Conservation (phyloP, 1,140 invertebrate genomes). For the Sycophila sp. region DNA sequence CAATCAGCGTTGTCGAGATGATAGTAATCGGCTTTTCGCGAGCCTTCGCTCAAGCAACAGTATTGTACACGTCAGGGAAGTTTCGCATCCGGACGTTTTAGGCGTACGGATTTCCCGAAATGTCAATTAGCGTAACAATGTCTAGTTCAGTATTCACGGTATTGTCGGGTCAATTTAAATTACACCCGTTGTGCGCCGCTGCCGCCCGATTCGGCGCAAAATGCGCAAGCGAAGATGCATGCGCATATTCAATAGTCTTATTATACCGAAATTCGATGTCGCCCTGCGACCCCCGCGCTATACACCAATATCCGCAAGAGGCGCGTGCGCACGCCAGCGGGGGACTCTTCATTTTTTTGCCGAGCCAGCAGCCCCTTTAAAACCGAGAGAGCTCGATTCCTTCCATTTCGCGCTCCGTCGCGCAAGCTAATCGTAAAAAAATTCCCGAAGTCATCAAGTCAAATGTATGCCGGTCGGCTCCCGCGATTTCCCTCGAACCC, state of each 20-base stretch:
- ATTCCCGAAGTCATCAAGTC: not conserved
- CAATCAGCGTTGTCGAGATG: too few species aligned
- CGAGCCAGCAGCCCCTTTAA: not conserved
- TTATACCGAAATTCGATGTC: too few species aligned
- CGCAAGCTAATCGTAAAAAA: not conserved
- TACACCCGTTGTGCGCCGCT: too few species aligned
- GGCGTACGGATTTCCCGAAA: constrained; percentile 24
- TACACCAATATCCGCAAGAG: too few species aligned
- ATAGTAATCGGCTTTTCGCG: too few species aligned
- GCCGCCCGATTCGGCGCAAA: too few species aligned
- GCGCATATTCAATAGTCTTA: too few species aligned
- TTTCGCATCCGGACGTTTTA: not conserved
- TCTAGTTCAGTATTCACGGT: not conserved
- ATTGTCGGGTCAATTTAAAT: constrained; percentile 14
- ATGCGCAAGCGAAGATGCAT: not conserved
- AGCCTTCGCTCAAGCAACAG: not conserved
- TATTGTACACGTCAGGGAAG: not conserved
- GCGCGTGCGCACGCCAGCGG: too few species aligned
- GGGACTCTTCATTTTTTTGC: too few species aligned
- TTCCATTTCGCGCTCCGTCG: not conserved
- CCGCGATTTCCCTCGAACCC: not conserved
- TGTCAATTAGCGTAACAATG: constrained; percentile 15
- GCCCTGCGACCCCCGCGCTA: too few species aligned
- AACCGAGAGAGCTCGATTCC: constrained; percentile 2
- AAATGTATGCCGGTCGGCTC: not conserved